phyloP scores from a whole-genome alignment of 2,888 invertebrate genomes.

The Exephanes ischioxanthus region DNA sequence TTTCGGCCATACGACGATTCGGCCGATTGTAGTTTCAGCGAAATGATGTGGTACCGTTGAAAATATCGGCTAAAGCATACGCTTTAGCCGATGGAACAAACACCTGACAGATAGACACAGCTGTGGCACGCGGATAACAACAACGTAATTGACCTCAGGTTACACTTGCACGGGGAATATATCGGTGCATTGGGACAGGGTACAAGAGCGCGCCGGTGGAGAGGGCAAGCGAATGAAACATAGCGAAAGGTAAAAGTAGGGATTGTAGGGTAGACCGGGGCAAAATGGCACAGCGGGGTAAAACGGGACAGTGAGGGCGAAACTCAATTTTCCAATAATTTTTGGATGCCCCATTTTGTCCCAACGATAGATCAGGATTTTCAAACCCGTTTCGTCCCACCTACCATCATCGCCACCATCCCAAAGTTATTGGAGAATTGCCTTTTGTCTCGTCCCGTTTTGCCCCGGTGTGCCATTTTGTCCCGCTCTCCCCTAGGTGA shows the following conservation, averaged over 20 bases:
- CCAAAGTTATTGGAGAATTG: no score
- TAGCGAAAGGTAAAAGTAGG: conserved; percentile 18
- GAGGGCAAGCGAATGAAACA: conserved; percentile 57
- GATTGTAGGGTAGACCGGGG: not conserved
- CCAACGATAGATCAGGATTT: no score
- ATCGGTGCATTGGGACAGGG: conserved; percentile 1
- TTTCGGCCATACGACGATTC: no score
- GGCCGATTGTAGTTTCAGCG: not conserved
- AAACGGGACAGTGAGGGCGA: no score
- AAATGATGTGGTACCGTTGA: no score
- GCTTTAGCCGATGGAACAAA: conserved; percentile 25
- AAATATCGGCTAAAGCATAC: not conserved
- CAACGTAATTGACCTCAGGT: conserved; percentile 43
- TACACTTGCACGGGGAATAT: conserved; percentile 7
- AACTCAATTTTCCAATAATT: no score
- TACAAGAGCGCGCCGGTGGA: conserved; percentile 60
- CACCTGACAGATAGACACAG: conserved; percentile 32
- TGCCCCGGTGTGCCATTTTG: no score
- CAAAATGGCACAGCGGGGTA: no score
- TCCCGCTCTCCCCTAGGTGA: not conserved
- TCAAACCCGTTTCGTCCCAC: no score
- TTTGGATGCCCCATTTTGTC: no score
- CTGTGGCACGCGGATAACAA: conserved; percentile 52
- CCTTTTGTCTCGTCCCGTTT: no score
- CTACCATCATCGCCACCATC: no score